These are phyloP conservation scores for Odontamblyopus rebecca DNA, from an alignment of 2,797 vertebrate species.

Conservation along the genomic window DNA sequence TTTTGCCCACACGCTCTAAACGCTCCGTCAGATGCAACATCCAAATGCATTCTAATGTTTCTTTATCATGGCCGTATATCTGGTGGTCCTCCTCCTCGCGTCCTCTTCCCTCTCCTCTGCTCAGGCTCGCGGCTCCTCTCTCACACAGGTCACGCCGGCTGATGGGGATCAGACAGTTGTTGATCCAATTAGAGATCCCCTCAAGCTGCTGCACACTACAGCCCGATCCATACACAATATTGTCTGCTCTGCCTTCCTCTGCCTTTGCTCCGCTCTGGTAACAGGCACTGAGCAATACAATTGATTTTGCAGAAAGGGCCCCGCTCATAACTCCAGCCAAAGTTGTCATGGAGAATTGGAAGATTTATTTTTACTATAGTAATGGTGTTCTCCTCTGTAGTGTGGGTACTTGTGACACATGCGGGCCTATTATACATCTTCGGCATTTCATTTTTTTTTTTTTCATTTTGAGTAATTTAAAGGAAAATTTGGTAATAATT, in stretches of 20 bases:
- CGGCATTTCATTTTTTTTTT: too few relatives aligned
- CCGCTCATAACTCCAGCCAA: conserved; percentile 31
- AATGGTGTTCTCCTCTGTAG: background rate
- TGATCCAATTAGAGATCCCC: conserved; percentile 73
- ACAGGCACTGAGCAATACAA: conserved; percentile 17
- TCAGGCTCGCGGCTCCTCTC: conserved; percentile 45
- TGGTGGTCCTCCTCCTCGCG: background rate
- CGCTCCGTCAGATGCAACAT: background rate
- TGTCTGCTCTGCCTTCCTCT: conserved; percentile 28
- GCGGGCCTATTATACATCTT: too few relatives aligned
- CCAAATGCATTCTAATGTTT: conserved; percentile 3
- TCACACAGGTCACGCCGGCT: conserved; percentile 63
- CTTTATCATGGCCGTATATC: background rate
- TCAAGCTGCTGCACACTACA: conserved; percentile 46
- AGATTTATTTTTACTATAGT: conserved; percentile 29
- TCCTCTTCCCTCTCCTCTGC: conserved; percentile 10
- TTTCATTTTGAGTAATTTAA: too few relatives aligned
- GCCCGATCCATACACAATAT: conserved; percentile 60
- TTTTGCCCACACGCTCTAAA: background rate
- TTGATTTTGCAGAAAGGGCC: conserved; percentile 32
- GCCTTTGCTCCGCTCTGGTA: conserved; percentile 40
- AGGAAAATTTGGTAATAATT: too few relatives aligned
- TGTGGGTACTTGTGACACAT: background rate
- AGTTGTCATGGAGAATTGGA: conserved; percentile 30
- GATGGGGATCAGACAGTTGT: conserved; percentile 73